Percentiles rank a stretch among this genome's conserved stretches.
phyloP scores from a whole-genome alignment of 2,113 vertebrate species.

The Rafetus swinhoei region DNA sequence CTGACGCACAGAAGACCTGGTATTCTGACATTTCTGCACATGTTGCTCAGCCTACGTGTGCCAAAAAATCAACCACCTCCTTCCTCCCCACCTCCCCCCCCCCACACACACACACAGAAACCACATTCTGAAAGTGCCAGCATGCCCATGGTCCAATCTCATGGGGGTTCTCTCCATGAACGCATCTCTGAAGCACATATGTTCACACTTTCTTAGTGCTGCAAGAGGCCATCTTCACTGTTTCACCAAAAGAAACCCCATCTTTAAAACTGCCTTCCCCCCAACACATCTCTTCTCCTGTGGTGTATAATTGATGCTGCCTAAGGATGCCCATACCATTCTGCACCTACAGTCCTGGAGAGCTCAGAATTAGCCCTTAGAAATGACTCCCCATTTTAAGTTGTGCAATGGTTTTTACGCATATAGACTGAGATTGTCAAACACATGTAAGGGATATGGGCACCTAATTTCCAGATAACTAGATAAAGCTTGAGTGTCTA shows the following conservation, averaged over 20 bases:
- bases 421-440: not conserved
- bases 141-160: not conserved
- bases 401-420: rapidly evolving
- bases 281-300: rapidly evolving
- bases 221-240: not conserved
- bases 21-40: not conserved
- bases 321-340: rapidly evolving
- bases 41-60: not conserved
- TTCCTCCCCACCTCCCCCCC: not conserved
- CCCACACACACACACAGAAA: not conserved
- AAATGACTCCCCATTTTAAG: not conserved
- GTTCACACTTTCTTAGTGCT: not conserved
- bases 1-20: not conserved
- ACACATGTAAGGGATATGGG: not conserved
- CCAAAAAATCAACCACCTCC: not conserved
- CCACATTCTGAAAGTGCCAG: not conserved
- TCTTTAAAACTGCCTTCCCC: not conserved
- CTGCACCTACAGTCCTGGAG: not conserved
- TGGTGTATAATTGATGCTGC: not conserved
- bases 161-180: not conserved
- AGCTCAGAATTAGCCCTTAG: rapidly evolving
- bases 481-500: not conserved
- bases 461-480: not conserved
- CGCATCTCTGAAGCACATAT: not conserved
- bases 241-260: not conserved